Evolutionary conservation across 2,113 vertebrate species (phyloP), one percentile per base, ranked within the genome.

Genomic region (Zapus hudsonius): DNA sequence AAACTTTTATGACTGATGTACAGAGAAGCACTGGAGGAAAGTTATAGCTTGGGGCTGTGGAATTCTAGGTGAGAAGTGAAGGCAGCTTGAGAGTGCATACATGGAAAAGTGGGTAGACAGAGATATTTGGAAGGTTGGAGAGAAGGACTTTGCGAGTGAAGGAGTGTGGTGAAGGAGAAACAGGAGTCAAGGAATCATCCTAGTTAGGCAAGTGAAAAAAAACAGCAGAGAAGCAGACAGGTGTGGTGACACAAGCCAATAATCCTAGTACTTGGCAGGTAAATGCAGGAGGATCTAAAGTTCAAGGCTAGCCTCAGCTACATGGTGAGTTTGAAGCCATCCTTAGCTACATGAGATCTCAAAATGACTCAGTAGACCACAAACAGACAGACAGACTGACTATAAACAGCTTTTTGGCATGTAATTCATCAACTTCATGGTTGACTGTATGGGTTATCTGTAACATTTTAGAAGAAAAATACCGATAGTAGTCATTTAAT

Each of bases 401-500:
- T 27, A 44, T 11, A 83, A 29, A 57, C 1, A 72, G 10, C 47
- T 70, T 33, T 0, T 1, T 57, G 67, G 36, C 38, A 33, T 2
- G 20, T 23, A 87, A 55, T 72, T 84, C 66, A 92, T 64, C 88
- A 47, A 69, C 22, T 1, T 84, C 42, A 27, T 4, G 42, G 72
- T 7, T 91, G 66, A 89, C 61, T 59, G n/a, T 83, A 92, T n/a
- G 80, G 59, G 57, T 29, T 88, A 84, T 81, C 47, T 75, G 17
- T 38, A 86, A 93, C 59, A 94, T 72, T 86, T 90, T 13, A 80
- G 42, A 83, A 85, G 64, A 82, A 95, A 95, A 92, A 44, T 75
- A 90, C 38, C 25, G 80, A 79, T 17, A 72, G 31, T 40, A 88
- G 59, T 75, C 81, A 95, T 38, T 94, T 75, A 91, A 66, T 40